Conservation (phyloP, 2,113 vertebrate species). For the Heterotilapia buettikoferi region DNA sequence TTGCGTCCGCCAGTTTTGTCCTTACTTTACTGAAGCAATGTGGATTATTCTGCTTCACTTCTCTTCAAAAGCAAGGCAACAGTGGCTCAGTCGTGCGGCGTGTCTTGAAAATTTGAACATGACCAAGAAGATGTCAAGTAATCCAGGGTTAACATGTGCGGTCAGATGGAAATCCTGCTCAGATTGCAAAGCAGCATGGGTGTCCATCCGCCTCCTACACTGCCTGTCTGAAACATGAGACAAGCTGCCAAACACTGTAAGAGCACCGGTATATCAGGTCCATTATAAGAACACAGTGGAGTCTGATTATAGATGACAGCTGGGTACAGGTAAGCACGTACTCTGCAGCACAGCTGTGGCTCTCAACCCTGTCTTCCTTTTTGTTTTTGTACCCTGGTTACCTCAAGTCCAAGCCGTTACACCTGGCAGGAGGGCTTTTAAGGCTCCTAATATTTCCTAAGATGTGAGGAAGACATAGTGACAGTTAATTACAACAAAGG, state of each 20-base stretch:
- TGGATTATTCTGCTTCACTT: constrained; percentile 31
- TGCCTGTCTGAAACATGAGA: constrained; percentile 28
- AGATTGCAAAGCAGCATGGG: constrained; percentile 70
- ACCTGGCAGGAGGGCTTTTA: neutral
- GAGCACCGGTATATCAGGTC: constrained; percentile 7
- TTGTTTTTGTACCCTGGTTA: neutral
- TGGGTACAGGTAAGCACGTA: constrained; percentile 21
- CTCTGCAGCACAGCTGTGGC: constrained; percentile 30
- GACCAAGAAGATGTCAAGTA: constrained; percentile 47
- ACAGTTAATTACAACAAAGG: constrained; percentile 58
- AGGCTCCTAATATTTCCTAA: neutral
- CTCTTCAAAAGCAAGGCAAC: constrained; percentile 21
- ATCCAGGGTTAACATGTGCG: constrained; percentile 53
- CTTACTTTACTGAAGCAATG: neutral
- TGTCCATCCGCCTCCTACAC: constrained; percentile 35
- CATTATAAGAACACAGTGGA: constrained; percentile 19
- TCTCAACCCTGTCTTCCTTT: neutral
- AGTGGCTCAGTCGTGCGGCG: neutral
- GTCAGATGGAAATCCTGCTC: constrained; percentile 66
- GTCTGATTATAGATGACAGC: constrained; percentile 43
- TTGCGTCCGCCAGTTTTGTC: neutral
- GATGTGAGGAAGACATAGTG: neutral
- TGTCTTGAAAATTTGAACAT: constrained; percentile 50
- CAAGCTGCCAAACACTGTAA: constrained; percentile 40
- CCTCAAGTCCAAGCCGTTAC: neutral